These are phyloP conservation scores for Anthoptus insignis DNA, from an alignment of 2,888 invertebrate species.

Conservation along the genomic window DNA sequence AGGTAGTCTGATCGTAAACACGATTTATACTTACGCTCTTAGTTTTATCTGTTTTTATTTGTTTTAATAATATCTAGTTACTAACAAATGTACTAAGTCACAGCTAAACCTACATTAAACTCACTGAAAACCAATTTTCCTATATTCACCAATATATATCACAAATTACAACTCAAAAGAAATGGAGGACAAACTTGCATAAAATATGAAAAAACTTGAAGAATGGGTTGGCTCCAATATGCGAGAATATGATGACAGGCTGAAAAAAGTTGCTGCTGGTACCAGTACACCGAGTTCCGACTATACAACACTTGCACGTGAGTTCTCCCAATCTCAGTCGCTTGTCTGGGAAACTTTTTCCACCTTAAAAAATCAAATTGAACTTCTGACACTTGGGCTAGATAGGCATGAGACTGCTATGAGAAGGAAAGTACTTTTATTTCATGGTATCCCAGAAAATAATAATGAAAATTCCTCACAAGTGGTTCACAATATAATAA, in stretches of 20 bases:
- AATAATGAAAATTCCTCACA: too few relatives aligned
- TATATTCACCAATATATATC: neutral
- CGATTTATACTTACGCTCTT: too few relatives aligned
- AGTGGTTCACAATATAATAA: neutral
- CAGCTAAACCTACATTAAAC: neutral
- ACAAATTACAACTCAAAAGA: neutral
- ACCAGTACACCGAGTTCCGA: neutral
- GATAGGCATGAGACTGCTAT: slow-evolving; percentile 5
- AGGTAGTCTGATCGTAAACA: too few relatives aligned
- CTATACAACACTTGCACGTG: neutral
- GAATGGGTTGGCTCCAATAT: neutral
- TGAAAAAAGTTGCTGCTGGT: neutral
- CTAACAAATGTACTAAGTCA: too few relatives aligned
- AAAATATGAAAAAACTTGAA: neutral
- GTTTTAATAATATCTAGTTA: too few relatives aligned
- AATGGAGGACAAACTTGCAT: neutral
- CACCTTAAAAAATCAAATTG: neutral
- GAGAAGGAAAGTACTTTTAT: slow-evolving; percentile 1
- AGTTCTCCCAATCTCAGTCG: slow-evolving; percentile 1
- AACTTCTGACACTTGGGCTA: neutral
- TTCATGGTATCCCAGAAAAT: neutral
- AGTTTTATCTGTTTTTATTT: too few relatives aligned
- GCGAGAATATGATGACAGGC: slow-evolving; percentile 6
- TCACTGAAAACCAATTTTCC: neutral
- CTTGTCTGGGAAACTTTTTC: slow-evolving; percentile 6